Percentiles rank a stretch among this genome's conserved stretches.
Evolutionary conservation across 2,797 vertebrate species (phyloP).

Genomic region (Tarsius wallacei): DNA sequence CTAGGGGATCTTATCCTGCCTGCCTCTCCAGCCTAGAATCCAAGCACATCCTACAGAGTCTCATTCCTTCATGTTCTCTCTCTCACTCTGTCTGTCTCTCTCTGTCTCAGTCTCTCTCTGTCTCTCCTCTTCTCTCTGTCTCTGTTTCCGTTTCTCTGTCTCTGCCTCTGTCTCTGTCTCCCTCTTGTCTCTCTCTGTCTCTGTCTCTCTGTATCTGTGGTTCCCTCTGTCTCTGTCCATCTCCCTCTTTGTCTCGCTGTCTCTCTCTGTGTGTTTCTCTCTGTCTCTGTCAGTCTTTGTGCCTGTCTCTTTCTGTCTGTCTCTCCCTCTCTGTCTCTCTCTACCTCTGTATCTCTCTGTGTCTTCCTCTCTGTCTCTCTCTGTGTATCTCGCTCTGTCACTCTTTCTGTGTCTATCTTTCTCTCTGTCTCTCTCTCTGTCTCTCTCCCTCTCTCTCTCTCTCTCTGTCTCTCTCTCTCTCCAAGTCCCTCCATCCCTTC

Average conservation of each 20-base stretch:
- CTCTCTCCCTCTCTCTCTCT: no score
- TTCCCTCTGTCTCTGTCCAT: neutral
- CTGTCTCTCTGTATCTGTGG: neutral
- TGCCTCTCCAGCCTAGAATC: no score
- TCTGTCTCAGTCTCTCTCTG: neutral
- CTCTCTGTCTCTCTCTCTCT: neutral
- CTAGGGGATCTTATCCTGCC: no score
- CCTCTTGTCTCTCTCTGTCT: no score
- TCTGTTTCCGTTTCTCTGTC: no score
- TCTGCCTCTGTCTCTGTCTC: neutral
- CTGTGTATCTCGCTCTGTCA: neutral
- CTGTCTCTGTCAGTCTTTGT: accelerated
- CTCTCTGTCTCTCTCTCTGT: neutral
- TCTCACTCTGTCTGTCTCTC: neutral
- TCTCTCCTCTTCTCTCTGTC: neutral
- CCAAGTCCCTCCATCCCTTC: accelerated
- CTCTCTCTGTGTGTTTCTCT: no score
- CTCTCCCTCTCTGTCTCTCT: neutral
- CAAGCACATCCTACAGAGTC: no score
- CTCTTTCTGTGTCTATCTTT: no score
- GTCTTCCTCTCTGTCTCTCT: no score
- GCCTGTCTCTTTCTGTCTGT: neutral
- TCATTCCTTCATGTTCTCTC: neutral
- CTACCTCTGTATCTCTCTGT: no score
- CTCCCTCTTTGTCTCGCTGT: neutral